A percentile compares a stretch with the other conserved stretches of the same genome.
phyloP scores from a whole-genome alignment of 1,140 invertebrate species.

The Bathynomus jamesi region DNA sequence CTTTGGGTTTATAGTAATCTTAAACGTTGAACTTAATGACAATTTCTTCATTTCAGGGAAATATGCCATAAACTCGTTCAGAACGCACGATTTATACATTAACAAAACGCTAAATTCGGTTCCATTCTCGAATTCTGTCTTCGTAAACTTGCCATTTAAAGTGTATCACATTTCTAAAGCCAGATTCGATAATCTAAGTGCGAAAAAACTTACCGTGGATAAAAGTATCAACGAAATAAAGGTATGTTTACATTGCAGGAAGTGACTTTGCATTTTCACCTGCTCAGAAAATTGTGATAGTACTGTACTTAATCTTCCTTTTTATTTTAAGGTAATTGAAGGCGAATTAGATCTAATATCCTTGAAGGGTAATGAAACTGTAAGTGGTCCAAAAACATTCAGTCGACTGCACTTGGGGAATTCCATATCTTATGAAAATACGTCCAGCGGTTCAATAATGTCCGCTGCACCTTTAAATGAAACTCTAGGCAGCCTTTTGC shows the following conservation, averaged over 20 bases:
- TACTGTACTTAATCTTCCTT: background rate
- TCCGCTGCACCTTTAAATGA: background rate
- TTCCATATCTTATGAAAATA: background rate
- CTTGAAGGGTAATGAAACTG: background rate
- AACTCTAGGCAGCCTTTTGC: too few species aligned
- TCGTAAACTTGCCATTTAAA: background rate
- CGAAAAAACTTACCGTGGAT: background rate
- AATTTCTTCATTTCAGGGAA: too few species aligned
- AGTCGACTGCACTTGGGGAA: background rate
- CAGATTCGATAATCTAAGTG: background rate
- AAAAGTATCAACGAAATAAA: background rate
- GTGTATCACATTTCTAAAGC: background rate
- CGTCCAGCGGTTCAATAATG: background rate
- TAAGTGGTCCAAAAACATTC: background rate
- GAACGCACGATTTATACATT: background rate
- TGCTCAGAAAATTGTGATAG: background rate
- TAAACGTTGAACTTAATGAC: too few species aligned
- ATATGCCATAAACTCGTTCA: too few species aligned
- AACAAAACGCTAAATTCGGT: background rate
- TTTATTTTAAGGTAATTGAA: background rate
- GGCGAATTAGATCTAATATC: background rate
- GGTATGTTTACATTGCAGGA: background rate
- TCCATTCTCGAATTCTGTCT: background rate
- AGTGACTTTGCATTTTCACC: too few species aligned
- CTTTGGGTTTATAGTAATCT: too few species aligned